Base-by-base conservation (phyloP, 2,888 invertebrate species). In the Caenorhabditis parvicauda region DNA sequence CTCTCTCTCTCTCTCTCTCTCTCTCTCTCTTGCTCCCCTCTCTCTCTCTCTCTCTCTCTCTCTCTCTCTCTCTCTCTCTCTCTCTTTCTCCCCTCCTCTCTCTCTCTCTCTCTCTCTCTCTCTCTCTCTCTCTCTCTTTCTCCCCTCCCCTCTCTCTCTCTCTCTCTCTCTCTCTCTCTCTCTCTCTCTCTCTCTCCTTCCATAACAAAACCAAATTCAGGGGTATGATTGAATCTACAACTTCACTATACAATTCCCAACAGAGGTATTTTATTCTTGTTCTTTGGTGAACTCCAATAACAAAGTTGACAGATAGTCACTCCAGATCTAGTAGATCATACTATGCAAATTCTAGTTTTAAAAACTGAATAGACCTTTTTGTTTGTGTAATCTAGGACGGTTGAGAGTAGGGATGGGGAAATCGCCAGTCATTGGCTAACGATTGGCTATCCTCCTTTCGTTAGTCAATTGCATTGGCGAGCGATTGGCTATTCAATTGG, bases 161-260 rank as follows among this genome's bases (percentile, higher is more conserved):
- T 44, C 27, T 53, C 46, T 45, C 32, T 43, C 42, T 50, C 29
- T 29, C 22, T 24, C 24, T 27, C 12, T 38, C 19, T 38, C 19
- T 38, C 19, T 12, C 9, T 32, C 35, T 9, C 14, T 32, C 35
- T 32, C 35, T 32, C 14, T 32, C 14, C 35, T 32, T 32, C 35
- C 35, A 39, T 39, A 17, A 39, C 39, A 39, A 6, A 39, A 39
- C 32, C 12, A 7, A 32, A 32, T 54, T 58, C 19, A 27, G 54
- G 61, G 61, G 61, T 61, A 61, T 61, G 61, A 61, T 61, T 61
- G 61, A 61, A 61, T 61, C 61, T 61, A 61, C 56, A 61, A 61
- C 61, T 61, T 61, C 61, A 47, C 61, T 53, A 53, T 53, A 61
- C 56, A 51, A 57, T 54, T 57, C 54, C 39, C 61, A 61, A 57